Evolutionary conservation across 2,888 invertebrate genomes (phyloP), one percentile per base, ranked within the genome.

Genomic region (Rosalia funebris): DNA sequence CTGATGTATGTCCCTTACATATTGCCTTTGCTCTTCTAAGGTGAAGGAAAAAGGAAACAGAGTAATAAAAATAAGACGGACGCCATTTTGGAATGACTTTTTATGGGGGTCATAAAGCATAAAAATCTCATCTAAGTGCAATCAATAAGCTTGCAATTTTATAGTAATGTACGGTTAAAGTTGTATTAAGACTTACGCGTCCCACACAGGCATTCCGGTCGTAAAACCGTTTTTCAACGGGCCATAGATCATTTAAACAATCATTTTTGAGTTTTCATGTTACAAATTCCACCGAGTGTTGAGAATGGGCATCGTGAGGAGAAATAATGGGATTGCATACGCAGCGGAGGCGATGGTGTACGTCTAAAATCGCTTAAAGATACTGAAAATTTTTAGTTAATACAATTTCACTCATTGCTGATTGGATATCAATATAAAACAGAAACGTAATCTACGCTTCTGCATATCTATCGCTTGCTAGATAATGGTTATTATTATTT

Each of bases 21-120:
- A 75, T 72, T 73, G 72, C 72, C 60, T 68, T 70, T 66, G 64
- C 65, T 71, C 59, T 53, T 59, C 57, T 42, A 63, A 72, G 69
- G 74, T 65, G 69, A 75, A 69, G 69, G 71, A 70, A 71, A 72
- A 66, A 68, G 71, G 71, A 72, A 71, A 70, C 69, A 66, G 65
- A 68, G 75, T 72, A 71, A 77, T 76, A 77, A 77, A 76, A 78
- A 76, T 73, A 75, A 76, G 75, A 75, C 70, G 76, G 75, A 70
- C 75, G 77, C 77, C 78, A 78, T 78, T 78, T 78, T 76, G 76
- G 71, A 76, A 75, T 73, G 75, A 74, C 71, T 75, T 77, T 78
- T 75, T 77, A 76, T 74, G 72, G 70, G 5, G 60, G 59, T 71
- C 71, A 72, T 78, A 78, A 77, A 78, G 72, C 74, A 77, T 78